Evolutionary conservation across 2,113 vertebrate genomes (phyloP), one percentile per base, ranked within the genome.

Genomic region (Channa maculata): DNA sequence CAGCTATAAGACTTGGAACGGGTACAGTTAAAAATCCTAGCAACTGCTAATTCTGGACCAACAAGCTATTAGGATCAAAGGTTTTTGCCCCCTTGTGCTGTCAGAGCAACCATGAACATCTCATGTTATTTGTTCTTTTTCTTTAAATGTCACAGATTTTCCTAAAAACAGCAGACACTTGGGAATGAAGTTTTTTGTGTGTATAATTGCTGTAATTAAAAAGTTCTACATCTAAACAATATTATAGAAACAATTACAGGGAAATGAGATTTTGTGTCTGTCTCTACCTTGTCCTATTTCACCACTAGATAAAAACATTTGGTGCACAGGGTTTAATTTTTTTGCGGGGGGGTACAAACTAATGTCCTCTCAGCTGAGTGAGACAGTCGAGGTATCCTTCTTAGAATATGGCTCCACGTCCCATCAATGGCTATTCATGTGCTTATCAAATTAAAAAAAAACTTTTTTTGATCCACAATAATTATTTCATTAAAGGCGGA

Each of bases 81-180:
- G 41, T 14, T 24, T 3, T 36, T 34, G 34, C 12, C 39, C 37
- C 61, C 12, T 39, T 39, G n/a, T 13, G 14, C n/a, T 37, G 4
- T 24, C 24, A 24, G 24, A 24, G 24, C 24, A 1, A 24, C 24
- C 24, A 24, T 44, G 14, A 54, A 48, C 14, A 33, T 7, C 3
- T 13, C 34, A 34, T 51, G 36, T 38, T 1, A 0, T 37, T 62
- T 37, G 8, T 34, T 9, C 37, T 49, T 39, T 63, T 62, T 37
- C 34, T 59, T 15, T 66, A 13, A 77, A 57, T 57, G 52, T 57
- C 44, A 64, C 2, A n/a, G 34, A n/a, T 51, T 53, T 46, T n/a
- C 13, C 4, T 6, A 34, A 36, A 15, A 36, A 54, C 7, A 8
- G 39, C 12, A 65, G 24, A 58, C 10, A 9, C 38, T 38, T 8